Evolutionary conservation across 2,888 invertebrate species (phyloP), one percentile per base, ranked within the genome.

Genomic region (Hedychridium roseum): DNA sequence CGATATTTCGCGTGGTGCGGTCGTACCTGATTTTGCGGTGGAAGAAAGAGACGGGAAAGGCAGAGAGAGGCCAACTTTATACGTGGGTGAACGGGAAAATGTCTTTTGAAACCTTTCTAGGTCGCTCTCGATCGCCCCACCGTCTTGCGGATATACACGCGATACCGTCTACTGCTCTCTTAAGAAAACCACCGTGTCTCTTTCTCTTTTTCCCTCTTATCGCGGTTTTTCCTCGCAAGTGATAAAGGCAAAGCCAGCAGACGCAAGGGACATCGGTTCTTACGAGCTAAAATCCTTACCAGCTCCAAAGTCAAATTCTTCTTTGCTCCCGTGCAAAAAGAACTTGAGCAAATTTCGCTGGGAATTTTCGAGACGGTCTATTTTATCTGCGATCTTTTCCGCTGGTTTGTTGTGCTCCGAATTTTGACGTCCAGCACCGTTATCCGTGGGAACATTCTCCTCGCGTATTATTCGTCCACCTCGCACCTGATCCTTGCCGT

Each of bases 61-160:
- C 59, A 56, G 60, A 54, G 55, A 50, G 53, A 60, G 62, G 59
- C 54, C 50, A 57, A 57, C 58, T 67, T 64, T 66, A 60, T 65
- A 71, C 70, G 73, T 73, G 72, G 74, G 73, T 73, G 75, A 76
- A 76, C 74, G 74, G 74, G 73, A 74, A 76, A 76, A 76, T 68
- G 68, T 70, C 71, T 74, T 69, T 72, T 68, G 64, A 68, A 73
- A 70, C 66, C 67, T 76, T 76, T 74, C 76, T 76, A 71, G 75
- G 76, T 76, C 74, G 73, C 66, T 68, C 70, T 70, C 68, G 65
- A 69, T 68, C 60, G 64, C 64, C 60, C 57, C 62, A 59, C 63
- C 62, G 61, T 62, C 63, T 62, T 53, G 62, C 56, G n/a, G n/a
- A 50, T 55, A 50, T 42, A 46, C 62, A 46, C 56, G 53, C 56